A percentile compares a stretch with the other conserved stretches of the same genome.
phyloP scores from a whole-genome alignment of 2,888 invertebrate genomes.

The Drosophila phalerata region DNA sequence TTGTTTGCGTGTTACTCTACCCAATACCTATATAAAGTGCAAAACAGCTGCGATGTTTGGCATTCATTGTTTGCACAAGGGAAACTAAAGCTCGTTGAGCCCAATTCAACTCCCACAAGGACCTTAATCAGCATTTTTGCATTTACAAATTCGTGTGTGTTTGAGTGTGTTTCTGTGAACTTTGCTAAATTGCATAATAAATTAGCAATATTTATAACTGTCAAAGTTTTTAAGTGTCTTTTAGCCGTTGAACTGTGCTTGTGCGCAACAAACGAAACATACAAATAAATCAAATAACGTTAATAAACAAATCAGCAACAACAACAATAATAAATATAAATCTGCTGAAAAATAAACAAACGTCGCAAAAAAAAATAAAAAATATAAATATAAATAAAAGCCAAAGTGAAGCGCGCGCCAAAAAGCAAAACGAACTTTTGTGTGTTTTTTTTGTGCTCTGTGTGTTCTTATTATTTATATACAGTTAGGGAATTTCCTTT shows the following conservation, averaged over 20 bases:
- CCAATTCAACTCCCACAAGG: conserved; percentile 32
- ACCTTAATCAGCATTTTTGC: conserved; percentile 21
- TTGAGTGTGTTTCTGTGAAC: conserved; percentile 1
- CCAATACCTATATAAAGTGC: conserved; percentile 65
- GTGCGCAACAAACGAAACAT: conserved; percentile 29
- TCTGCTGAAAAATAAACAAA: conserved; percentile 62
- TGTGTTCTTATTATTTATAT: conserved; percentile 15
- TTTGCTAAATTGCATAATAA: conserved; percentile 31
- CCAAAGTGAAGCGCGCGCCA: conserved; percentile 62
- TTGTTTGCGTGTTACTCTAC: conserved; percentile 32
- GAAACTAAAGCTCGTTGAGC: conserved; percentile 42
- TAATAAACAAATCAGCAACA: conserved; percentile 41
- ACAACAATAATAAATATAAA: conserved; percentile 56
- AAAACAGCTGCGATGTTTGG: conserved; percentile 61
- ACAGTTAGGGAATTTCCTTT: conserved; percentile 48
- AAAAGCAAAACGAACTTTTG: conserved; percentile 36
- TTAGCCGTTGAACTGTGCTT: conserved; percentile 38
- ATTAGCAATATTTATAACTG: conserved; percentile 46
- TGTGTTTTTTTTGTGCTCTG: background rate
- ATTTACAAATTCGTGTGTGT: conserved; percentile 8
- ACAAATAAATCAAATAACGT: conserved; percentile 42
- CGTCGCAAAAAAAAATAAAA: conserved; percentile 27
- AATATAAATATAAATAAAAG: conserved; percentile 19
- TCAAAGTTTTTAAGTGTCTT: conserved; percentile 50
- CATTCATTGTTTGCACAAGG: conserved; percentile 77